These are phyloP conservation scores for Thamnaconus septentrionalis DNA, from an alignment of 2,113 vertebrate species.

Conservation along the genomic window DNA sequence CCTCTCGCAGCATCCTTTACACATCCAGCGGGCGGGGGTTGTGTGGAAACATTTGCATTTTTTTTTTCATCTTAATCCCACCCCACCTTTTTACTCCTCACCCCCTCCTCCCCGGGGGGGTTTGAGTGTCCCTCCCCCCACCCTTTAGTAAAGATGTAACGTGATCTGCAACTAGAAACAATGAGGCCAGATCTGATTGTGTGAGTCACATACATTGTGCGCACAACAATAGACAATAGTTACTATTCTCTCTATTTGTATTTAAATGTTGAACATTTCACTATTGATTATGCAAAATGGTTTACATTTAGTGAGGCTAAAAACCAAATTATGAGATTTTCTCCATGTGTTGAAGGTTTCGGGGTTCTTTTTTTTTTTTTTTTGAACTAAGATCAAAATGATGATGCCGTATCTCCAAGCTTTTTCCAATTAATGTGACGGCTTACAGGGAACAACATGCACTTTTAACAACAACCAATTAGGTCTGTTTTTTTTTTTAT, in stretches of 20 bases:
- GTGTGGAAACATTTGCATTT: constrained; percentile 15
- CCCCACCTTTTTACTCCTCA: constrained; percentile 16
- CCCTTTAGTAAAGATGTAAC: constrained; percentile 34
- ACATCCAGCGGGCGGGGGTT: background rate
- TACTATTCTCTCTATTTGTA: background rate
- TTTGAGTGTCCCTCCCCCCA: constrained; percentile 1
- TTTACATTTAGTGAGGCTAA: too few species aligned
- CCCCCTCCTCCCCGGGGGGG: constrained; percentile 22
- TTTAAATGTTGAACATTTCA: background rate
- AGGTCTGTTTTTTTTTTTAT: too few species aligned
- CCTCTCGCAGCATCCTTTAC: background rate
- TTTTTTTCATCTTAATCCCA: constrained; percentile 2
- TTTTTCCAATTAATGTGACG: too few species aligned
- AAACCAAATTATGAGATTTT: too few species aligned
- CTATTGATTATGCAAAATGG: too few species aligned
- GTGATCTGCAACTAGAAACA: constrained; percentile 39
- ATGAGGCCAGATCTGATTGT: background rate
- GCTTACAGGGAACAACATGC: too few species aligned
- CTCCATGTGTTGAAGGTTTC: too few species aligned
- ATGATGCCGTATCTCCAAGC: too few species aligned
- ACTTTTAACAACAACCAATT: too few species aligned
- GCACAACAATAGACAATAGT: background rate
- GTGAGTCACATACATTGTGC: background rate
- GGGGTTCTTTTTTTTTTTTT: too few species aligned
- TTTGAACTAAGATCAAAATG: too few species aligned